Percentiles rank a stretch among this genome's conserved stretches.
Conservation (phyloP, 2,797 vertebrate genomes). For the Pangasius macronema region DNA sequence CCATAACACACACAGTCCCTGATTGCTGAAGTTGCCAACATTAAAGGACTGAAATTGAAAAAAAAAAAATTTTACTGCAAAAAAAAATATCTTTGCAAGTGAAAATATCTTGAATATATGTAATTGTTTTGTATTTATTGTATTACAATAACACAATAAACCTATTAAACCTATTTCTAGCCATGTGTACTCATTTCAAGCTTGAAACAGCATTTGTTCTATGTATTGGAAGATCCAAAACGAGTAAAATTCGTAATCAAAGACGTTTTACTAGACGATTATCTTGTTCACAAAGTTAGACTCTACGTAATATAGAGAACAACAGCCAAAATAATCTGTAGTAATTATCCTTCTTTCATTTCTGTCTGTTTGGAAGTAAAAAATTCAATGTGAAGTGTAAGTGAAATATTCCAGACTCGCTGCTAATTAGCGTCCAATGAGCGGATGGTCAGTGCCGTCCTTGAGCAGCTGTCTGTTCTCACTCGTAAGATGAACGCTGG, state of each 20-base stretch:
- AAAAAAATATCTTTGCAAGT: too few relatives aligned
- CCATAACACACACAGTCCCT: background rate
- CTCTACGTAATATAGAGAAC: too few relatives aligned
- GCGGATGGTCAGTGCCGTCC: background rate
- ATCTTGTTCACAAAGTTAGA: too few relatives aligned
- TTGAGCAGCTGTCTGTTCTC: background rate
- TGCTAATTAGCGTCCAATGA: background rate
- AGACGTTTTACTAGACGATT: too few relatives aligned
- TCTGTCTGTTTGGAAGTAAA: background rate
- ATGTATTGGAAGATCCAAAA: background rate
- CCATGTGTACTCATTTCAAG: background rate
- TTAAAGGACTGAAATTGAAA: too few relatives aligned
- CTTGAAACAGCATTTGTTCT: background rate
- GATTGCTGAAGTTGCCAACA: background rate
- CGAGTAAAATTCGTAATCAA: too few relatives aligned
- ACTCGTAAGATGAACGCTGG: background rate
- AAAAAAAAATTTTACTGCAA: too few relatives aligned
- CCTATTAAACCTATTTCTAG: background rate
- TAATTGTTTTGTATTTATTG: background rate
- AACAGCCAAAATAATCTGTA: too few relatives aligned
- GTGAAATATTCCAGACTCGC: background rate
- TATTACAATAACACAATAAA: background rate
- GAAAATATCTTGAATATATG: background rate
- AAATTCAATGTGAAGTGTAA: background rate
- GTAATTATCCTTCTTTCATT: too few relatives aligned